Evolutionary conservation across 92 coral and sea anemone genomes (phyloP).

Genomic region (Parazoanthus swiftii): DNA sequence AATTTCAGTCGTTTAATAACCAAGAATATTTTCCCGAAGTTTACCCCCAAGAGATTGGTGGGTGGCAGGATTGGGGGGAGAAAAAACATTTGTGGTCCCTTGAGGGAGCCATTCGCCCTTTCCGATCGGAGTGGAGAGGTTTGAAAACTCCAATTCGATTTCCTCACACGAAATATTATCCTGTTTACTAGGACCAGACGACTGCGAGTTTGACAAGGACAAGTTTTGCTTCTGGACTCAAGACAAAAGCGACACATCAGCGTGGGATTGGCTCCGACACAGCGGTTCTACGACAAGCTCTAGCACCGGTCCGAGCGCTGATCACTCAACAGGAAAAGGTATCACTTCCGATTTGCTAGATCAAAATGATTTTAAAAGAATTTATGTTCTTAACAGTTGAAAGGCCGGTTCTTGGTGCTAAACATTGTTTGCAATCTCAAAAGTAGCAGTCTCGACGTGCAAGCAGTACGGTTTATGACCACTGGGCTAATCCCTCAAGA

Average conservation of each 20-base stretch:
- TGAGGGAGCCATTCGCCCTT: background rate
- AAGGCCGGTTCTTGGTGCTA: too few relatives aligned
- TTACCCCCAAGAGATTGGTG: background rate
- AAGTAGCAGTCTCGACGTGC: too few relatives aligned
- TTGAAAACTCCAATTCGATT: background rate
- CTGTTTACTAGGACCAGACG: conserved; percentile 62
- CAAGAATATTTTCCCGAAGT: background rate
- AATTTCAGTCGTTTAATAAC: too few relatives aligned
- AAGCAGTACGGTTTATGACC: too few relatives aligned
- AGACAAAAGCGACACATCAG: conserved; percentile 31
- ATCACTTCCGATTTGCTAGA: background rate
- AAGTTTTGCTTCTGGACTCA: conserved; percentile 46
- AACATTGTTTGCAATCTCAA: too few relatives aligned
- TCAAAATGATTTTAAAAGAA: too few relatives aligned
- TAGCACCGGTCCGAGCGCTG: conserved; percentile 55
- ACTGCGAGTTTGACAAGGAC: conserved; percentile 79
- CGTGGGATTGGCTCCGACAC: conserved; percentile 51
- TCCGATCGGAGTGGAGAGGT: background rate
- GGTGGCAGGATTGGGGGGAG: background rate
- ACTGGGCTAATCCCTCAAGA: too few relatives aligned
- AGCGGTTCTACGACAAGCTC: conserved; percentile 42
- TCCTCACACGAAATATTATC: background rate
- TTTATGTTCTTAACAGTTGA: too few relatives aligned
- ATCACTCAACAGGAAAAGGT: conserved; percentile 51
- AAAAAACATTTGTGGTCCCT: background rate